phyloP scores from a whole-genome alignment of 1,140 invertebrate species.

The Linepithema humile region DNA sequence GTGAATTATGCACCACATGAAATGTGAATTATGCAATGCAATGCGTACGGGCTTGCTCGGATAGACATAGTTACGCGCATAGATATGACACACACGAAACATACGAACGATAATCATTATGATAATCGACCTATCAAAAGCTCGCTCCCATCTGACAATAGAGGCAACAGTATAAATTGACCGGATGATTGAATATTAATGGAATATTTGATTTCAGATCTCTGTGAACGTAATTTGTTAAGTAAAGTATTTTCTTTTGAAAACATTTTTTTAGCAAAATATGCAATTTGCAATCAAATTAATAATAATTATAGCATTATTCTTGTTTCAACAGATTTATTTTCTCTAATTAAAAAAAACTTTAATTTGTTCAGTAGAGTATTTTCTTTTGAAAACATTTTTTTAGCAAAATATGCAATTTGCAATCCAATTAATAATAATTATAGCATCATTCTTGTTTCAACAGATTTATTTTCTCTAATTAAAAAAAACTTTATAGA shows the following conservation, averaged over 20 bases:
- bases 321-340: neutral
- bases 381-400: too few species aligned
- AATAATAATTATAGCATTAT: neutral
- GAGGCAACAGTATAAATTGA: neutral
- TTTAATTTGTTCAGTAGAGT: too few species aligned
- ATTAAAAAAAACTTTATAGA: neutral
- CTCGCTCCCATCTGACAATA: conserved; percentile 30
- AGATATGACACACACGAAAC: conserved; percentile 23
- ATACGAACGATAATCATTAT: conserved; percentile 25
- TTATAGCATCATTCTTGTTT: neutral
- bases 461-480: neutral
- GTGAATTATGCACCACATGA: neutral
- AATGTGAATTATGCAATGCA: conserved; percentile 36
- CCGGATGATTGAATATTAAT: neutral
- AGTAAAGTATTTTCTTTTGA: neutral
- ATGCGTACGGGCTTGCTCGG: conserved; percentile 30
- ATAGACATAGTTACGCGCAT: conserved; percentile 1
- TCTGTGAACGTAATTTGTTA: neutral
- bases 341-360: neutral
- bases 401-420: neutral
- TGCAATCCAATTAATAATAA: neutral
- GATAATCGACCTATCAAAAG: conserved; percentile 38
- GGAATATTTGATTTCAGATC: neutral
- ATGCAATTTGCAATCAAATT: neutral
- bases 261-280: neutral